Base-by-base conservation (phyloP, 2,797 vertebrate genomes). In the Pempheris klunzingeri region DNA sequence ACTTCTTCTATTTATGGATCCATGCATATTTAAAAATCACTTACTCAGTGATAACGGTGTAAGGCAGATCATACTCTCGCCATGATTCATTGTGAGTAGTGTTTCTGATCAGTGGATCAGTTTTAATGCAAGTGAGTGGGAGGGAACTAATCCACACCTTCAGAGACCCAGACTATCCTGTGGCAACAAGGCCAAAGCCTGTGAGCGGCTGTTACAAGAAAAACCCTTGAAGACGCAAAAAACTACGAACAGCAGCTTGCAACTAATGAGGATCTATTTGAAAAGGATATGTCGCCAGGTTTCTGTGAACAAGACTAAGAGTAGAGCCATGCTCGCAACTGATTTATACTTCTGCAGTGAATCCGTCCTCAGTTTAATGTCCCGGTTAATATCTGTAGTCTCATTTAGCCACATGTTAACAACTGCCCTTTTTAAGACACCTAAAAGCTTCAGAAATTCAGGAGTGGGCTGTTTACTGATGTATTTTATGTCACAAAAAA, bases 41-140 rank as follows among this genome's bases (percentile, higher is more conserved):
- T 71, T 71, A 59, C 24, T 4, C 8, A 46, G 53, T 3, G n/a
- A 71, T 74, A 32, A 32, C 20, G 1, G 30, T 13, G 49, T 70
- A 39, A 43, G 50, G 50, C 14, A 50, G 60, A 30, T n/a, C 8
- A 2, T 20, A 12, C 22, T 64, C 44, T 30, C 52, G 63, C 32
- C 47, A 20, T 26, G n/a, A 24, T 73, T 13, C 18, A 28, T 32
- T 74, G 34, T 53, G 39, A 38, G 54, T 39, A 32, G 46, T 47
- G 17, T 49, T 79, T 69, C 58, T 12, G 7, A 44, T 72, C 32
- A 44, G 43, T 17, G 22, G 30, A n/a, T n/a, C 46, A 47, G 24
- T 58, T 50, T 66, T 67, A 64, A 58, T 43, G 63, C 2, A 2
- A 57, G 38, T 43, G 63, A 62, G 38, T 78, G 54, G 53, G 61